A percentile compares a stretch with the other conserved stretches of the same genome.
These are phyloP conservation scores for Molothrus ater DNA, from an alignment of 2,797 vertebrate genomes.

Conservation along the genomic window DNA sequence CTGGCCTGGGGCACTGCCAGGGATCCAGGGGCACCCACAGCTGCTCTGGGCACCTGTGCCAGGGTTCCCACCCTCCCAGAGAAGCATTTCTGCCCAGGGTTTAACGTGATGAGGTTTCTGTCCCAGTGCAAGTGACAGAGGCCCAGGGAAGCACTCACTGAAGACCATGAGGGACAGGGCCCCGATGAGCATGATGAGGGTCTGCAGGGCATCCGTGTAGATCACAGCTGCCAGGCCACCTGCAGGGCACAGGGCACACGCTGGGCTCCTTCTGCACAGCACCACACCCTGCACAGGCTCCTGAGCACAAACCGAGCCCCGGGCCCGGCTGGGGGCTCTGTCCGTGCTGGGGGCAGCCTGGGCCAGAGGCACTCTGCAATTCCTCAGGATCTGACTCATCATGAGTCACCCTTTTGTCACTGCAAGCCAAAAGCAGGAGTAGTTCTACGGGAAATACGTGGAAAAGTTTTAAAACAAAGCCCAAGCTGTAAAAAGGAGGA, in stretches of 20 bases:
- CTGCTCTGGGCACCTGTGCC: background rate
- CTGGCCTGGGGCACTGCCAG: background rate
- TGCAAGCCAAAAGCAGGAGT: background rate
- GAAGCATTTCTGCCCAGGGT: background rate
- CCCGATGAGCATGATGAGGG: conserved; percentile 89
- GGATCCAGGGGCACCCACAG: background rate
- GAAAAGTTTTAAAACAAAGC: conserved; percentile 15
- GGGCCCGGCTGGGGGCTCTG: background rate
- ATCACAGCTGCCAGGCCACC: conserved; percentile 97
- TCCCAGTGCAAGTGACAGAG: background rate
- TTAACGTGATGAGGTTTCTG: background rate
- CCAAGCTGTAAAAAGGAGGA: background rate
- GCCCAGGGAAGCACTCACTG: conserved; percentile 81
- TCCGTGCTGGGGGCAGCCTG: fast-evolving
- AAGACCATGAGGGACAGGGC: conserved; percentile 90
- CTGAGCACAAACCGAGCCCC: background rate
- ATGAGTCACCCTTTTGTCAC: conserved; percentile 9
- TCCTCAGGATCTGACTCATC: background rate
- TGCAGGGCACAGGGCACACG: conserved; percentile 49
- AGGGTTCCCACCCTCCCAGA: background rate
- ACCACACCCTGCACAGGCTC: background rate
- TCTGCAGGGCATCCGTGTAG: conserved; percentile 94
- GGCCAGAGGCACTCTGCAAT: background rate
- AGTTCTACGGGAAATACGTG: background rate
- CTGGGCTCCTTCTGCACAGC: background rate